phyloP scores from a whole-genome alignment of 2,888 invertebrate genomes.

The Cheilosia urbana region DNA sequence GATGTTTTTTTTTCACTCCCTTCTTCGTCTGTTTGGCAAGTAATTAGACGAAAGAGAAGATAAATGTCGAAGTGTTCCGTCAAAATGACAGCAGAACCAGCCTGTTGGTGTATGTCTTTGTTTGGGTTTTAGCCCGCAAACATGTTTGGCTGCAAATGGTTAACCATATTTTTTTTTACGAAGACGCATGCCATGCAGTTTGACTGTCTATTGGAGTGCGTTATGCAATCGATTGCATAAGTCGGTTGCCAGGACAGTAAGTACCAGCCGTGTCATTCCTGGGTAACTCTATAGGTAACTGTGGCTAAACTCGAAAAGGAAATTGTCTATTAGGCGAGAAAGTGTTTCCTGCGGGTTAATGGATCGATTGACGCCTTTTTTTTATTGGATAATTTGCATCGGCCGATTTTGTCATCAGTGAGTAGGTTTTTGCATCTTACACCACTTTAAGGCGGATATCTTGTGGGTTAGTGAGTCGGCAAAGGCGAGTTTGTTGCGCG shows the following conservation, averaged over 20 bases:
- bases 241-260: slow-evolving; percentile 22
- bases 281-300: neutral
- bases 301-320: slow-evolving; percentile 43
- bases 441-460: too few species aligned
- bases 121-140: slow-evolving; percentile 21
- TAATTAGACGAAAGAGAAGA: slow-evolving; percentile 46
- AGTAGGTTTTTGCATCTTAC: too few species aligned
- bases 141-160: slow-evolving; percentile 39
- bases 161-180: neutral
- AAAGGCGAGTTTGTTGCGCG: too few species aligned
- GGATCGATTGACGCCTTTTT: neutral
- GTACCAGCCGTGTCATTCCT: too few species aligned
- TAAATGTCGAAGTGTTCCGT: slow-evolving; percentile 38
- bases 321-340: slow-evolving; percentile 33
- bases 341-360: slow-evolving; percentile 17
- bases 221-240: slow-evolving; percentile 53
- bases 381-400: too few species aligned
- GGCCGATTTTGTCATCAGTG: too few species aligned
- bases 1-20: slow-evolving; percentile 1
- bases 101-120: slow-evolving; percentile 14
- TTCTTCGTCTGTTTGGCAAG: slow-evolving; percentile 24
- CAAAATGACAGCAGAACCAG: slow-evolving; percentile 27
- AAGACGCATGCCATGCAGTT: slow-evolving; percentile 1
- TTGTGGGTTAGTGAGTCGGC: too few species aligned
- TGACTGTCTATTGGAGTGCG: neutral